Percentiles rank a stretch among this genome's conserved stretches.
These are phyloP conservation scores for Sitodiplosis mosellana DNA, from an alignment of 1,140 invertebrate species.

Conservation along the genomic window DNA sequence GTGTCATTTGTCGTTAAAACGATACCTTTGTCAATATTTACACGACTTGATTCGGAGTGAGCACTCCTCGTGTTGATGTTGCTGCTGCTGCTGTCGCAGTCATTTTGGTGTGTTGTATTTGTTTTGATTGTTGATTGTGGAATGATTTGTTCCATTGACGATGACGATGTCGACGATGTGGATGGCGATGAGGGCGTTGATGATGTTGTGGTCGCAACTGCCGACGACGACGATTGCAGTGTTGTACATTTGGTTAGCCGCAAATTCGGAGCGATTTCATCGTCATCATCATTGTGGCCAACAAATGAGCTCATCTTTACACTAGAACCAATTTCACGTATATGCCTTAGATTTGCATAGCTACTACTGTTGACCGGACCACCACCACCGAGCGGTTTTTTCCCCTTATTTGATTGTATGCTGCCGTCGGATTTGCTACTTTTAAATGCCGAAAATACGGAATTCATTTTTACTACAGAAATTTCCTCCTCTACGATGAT, in stretches of 20 bases:
- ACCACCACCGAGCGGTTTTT: no score
- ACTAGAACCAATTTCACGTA: slow-evolving; percentile 22
- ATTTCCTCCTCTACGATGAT: not conserved
- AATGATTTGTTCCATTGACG: no score
- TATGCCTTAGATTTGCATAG: slow-evolving; percentile 22
- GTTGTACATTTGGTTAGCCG: not conserved
- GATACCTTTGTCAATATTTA: no score
- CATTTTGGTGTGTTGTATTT: no score
- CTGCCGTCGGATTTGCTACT: slow-evolving; percentile 14
- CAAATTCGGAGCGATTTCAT: not conserved
- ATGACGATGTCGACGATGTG: slow-evolving; percentile 6
- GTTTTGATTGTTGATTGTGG: no score
- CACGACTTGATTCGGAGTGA: not conserved
- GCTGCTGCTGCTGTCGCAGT: not conserved
- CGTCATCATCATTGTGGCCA: not conserved
- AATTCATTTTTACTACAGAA: slow-evolving; percentile 15
- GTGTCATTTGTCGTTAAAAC: no score
- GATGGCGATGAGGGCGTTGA: slow-evolving; percentile 8
- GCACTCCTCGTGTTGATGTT: not conserved
- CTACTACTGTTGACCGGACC: slow-evolving; percentile 14
- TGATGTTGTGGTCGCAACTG: slow-evolving; percentile 7
- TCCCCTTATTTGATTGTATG: not conserved
- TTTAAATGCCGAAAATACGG: slow-evolving; percentile 25
- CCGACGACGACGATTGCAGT: slow-evolving; percentile 6
- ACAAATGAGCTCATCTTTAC: slow-evolving; percentile 20